These are phyloP conservation scores for Varroa destructor DNA, from an alignment of 1,140 invertebrate genomes.

Conservation along the genomic window DNA sequence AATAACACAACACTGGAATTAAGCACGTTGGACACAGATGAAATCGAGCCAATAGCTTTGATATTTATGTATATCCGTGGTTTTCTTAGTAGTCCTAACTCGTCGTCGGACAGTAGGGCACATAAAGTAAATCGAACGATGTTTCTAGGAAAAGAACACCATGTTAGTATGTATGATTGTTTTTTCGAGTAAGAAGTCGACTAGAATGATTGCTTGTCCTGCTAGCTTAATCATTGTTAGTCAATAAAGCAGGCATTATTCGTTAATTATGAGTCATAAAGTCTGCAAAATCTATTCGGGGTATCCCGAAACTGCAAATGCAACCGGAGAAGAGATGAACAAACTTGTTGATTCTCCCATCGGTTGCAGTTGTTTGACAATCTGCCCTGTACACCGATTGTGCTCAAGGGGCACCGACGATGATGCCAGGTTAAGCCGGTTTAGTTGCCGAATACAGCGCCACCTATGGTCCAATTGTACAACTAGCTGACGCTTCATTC, in stretches of 20 bases:
- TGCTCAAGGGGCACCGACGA: slow-evolving; percentile 11
- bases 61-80: too few relatives aligned
- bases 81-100: too few relatives aligned
- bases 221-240: neutral
- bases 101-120: too few relatives aligned
- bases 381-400: neutral
- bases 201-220: too few relatives aligned
- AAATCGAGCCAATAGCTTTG: too few relatives aligned
- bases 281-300: neutral
- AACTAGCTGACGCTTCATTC: slow-evolving; percentile 19
- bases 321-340: neutral
- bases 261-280: neutral
- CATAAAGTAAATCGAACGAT: too few relatives aligned
- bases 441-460: slow-evolving; percentile 14
- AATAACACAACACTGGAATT: too few relatives aligned
- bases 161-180: too few relatives aligned
- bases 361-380: neutral
- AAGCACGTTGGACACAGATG: too few relatives aligned
- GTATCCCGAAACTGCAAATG: slow-evolving; percentile 6
- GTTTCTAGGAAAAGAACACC: too few relatives aligned
- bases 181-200: too few relatives aligned
- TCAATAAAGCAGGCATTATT: neutral
- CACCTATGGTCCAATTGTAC: slow-evolving; percentile 1
- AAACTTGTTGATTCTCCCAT: neutral
- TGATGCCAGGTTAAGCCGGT: slow-evolving; percentile 28